Base-by-base conservation (phyloP, 2,888 invertebrate genomes). In the Calameuta idolon region DNA sequence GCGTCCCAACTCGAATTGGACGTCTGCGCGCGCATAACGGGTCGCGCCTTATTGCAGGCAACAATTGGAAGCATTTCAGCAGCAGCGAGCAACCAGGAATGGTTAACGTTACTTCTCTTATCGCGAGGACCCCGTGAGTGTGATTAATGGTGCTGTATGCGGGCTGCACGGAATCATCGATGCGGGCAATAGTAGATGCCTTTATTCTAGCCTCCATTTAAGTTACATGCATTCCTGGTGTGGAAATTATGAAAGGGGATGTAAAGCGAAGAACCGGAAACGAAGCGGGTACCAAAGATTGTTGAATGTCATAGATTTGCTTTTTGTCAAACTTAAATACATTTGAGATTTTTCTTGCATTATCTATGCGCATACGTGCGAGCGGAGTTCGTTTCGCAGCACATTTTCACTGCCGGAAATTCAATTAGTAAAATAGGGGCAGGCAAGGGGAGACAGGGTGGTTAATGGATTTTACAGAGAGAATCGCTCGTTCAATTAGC, bases 361-460 rank as follows among this genome's bases (percentile, higher is more conserved):
- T 23, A 23, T 23, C 9, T 40, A 5, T 4, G 12, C 12, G 12
- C 4, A 5, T 40, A 12, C 12, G 4, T 15, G 15, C 40, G 23
- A 55, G 55, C 9, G 55, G 40, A 40, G 15, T 40, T 4, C 2
- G 23, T 55, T 23, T 55, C 34, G n/a, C 23, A 75, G 34, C 11
- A 68, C 15, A 34, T 76, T 68, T 73, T 75, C 33, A 71, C 68
- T 73, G 73, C 79, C 81, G 81, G 79, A 81, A 79, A 81, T 81
- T 81, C 76, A 81, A 81, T 81, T 77, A 81, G 77, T 76, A 74
- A 33, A 33, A 81, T 79, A 77, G 76, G 76, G 80, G 73, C 69
- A 15, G 23, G 23, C 15, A 55, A 1, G 55, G 23, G 55, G 23
- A 9, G 55, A 23, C 23, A 55, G 55, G 55, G 55, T 55, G 23